Evolutionary conservation across 2,113 vertebrate species (phyloP).

Genomic region (Pelusios castaneus): DNA sequence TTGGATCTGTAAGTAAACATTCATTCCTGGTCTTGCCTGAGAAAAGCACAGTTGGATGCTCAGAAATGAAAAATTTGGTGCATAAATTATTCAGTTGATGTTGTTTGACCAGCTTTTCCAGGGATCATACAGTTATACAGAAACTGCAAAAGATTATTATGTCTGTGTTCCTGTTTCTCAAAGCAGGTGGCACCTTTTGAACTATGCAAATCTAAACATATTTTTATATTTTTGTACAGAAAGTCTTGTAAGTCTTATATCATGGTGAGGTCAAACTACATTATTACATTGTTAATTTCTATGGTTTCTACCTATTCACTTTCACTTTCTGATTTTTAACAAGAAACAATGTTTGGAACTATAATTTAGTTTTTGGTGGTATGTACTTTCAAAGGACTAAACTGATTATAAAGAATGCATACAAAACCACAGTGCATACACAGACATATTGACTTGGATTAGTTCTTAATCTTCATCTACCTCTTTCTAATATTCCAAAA

Average conservation of each 20-base stretch:
- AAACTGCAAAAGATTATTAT: not conserved
- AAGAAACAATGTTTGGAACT: not conserved
- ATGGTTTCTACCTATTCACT: not conserved
- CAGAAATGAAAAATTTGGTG: not conserved
- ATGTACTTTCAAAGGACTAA: not conserved
- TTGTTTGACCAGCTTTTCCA: not conserved
- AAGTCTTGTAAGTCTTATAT: conserved; percentile 48
- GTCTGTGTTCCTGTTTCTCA: not conserved
- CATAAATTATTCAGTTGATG: not conserved
- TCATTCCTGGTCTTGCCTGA: not conserved
- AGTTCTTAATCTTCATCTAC: not conserved
- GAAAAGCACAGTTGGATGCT: not conserved
- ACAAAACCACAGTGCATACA: not conserved
- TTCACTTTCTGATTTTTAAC: conserved; percentile 35
- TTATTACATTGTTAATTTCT: conserved; percentile 49
- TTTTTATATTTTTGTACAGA: conserved; percentile 17
- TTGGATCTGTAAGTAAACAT: not conserved
- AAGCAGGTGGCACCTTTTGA: conserved; percentile 55
- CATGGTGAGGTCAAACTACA: conserved; percentile 39
- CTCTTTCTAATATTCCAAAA: not conserved
- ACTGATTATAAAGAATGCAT: not conserved
- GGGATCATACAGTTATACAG: not conserved
- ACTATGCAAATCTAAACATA: conserved; percentile 47
- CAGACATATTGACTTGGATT: not conserved
- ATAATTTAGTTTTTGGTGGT: not conserved